phyloP scores from a whole-genome alignment of 2,888 invertebrate genomes.

The Salticus scenicus region DNA sequence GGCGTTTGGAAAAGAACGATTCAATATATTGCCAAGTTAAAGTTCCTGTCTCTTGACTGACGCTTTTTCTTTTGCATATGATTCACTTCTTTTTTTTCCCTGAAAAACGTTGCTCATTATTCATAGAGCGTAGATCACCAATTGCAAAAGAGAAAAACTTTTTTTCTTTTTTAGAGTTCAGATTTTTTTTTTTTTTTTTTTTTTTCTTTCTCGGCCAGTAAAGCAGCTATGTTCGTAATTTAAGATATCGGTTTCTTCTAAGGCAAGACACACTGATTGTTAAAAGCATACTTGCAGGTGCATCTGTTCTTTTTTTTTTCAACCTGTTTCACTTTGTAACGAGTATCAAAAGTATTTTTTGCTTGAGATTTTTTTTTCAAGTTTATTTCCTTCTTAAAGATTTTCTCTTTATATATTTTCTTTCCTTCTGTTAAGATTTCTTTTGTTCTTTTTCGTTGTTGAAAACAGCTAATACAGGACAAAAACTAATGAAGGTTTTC shows the following conservation, averaged over 20 bases:
- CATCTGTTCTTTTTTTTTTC: constrained; percentile 43
- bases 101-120: constrained; percentile 43
- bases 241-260: constrained; percentile 67
- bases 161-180: not conserved
- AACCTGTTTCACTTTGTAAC: constrained; percentile 55
- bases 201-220: not conserved
- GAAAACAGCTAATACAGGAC: constrained; percentile 35
- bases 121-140: constrained; percentile 55
- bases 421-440: not conserved
- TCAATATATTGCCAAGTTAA: constrained; percentile 46
- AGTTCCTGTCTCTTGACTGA: constrained; percentile 31
- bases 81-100: constrained; percentile 43
- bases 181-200: constrained; percentile 30
- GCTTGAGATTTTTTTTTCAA: constrained; percentile 20
- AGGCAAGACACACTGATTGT: constrained; percentile 63
- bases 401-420: constrained; percentile 15
- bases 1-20: constrained; percentile 38
- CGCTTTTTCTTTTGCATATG: constrained; percentile 7
- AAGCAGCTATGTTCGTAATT: constrained; percentile 61
- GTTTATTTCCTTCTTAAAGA: constrained; percentile 46
- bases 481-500: constrained; percentile 52
- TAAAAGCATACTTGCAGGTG: constrained; percentile 31
- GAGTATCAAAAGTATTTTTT: constrained; percentile 55
- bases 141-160: constrained; percentile 7
- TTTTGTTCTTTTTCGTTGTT: constrained; percentile 38